These are phyloP conservation scores for Bos javanicus DNA, from an alignment of 2,113 vertebrate genomes.

Conservation along the genomic window DNA sequence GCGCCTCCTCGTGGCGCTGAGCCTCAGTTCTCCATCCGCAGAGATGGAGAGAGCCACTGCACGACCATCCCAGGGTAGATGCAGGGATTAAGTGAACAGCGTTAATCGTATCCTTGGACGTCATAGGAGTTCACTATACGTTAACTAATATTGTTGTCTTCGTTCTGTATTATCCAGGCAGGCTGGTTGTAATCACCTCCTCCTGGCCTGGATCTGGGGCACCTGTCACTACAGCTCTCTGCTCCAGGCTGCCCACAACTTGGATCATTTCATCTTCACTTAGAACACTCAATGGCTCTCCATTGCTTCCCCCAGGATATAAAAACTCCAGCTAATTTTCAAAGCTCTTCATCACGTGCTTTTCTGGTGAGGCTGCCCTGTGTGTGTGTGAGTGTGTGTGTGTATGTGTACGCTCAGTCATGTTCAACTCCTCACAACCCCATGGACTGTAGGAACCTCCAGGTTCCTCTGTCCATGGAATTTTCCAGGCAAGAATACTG, in stretches of 20 bases:
- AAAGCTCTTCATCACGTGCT: background rate
- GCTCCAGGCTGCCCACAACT: background rate
- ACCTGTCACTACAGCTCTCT: background rate
- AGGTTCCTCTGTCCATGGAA: background rate
- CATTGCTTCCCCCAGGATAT: background rate
- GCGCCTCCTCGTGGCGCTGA: fast-evolving
- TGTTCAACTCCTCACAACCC: background rate
- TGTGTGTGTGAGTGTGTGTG: background rate
- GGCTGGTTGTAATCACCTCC: background rate
- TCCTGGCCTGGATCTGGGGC: background rate
- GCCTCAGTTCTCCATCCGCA: background rate
- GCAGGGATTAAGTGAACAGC: background rate
- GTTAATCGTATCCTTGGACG: background rate
- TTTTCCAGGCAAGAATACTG: background rate
- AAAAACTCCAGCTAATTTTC: background rate
- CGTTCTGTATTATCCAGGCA: fast-evolving
- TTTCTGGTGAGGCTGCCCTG: background rate
- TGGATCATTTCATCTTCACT: background rate
- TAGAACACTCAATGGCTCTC: background rate
- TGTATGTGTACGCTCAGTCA: background rate
- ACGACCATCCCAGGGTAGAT: fast-evolving
- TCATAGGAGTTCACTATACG: fast-evolving
- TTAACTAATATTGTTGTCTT: fast-evolving
- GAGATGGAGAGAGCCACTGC: background rate
- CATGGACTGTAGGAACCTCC: background rate